Conservation (phyloP, 2,113 vertebrate species). For the Xenopus laevis region DNA sequence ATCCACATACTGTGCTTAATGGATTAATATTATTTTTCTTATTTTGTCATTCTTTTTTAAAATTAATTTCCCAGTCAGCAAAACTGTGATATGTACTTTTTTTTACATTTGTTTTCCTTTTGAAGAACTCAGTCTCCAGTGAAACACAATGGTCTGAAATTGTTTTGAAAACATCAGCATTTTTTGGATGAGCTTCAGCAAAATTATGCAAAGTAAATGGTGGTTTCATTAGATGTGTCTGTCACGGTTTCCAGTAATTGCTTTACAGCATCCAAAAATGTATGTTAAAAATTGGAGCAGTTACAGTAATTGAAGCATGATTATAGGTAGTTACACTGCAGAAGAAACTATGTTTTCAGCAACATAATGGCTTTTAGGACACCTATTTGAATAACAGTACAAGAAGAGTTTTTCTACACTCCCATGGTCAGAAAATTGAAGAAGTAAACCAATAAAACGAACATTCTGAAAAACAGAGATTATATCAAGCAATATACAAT, state of each 20-base stretch:
- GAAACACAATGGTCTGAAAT: background rate
- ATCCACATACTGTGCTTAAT: no score
- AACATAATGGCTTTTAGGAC: slow-evolving; percentile 2
- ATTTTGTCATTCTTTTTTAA: no score
- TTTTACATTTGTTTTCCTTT: no score
- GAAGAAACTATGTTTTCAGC: background rate
- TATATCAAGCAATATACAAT: no score
- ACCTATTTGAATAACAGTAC: background rate
- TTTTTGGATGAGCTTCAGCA: slow-evolving; percentile 7
- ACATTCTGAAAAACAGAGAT: no score
- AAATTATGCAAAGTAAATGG: slow-evolving; percentile 11
- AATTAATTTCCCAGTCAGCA: no score
- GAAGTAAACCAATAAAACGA: no score
- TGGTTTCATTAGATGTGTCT: slow-evolving; percentile 13
- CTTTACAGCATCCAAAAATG: slow-evolving; percentile 4
- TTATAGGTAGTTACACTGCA: slow-evolving; percentile 14
- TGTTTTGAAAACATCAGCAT: slow-evolving; percentile 8
- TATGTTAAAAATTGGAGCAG: slow-evolving; percentile 14
- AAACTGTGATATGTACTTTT: no score
- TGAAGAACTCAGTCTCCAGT: no score
- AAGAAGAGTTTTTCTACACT: background rate
- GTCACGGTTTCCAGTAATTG: slow-evolving; percentile 13
- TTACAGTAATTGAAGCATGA: slow-evolving; percentile 17
- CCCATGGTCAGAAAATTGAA: background rate
- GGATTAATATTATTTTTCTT: no score